Evolutionary conservation across 1,140 invertebrate species (phyloP), one percentile per base, ranked within the genome.

Genomic region (Nebria ingens): DNA sequence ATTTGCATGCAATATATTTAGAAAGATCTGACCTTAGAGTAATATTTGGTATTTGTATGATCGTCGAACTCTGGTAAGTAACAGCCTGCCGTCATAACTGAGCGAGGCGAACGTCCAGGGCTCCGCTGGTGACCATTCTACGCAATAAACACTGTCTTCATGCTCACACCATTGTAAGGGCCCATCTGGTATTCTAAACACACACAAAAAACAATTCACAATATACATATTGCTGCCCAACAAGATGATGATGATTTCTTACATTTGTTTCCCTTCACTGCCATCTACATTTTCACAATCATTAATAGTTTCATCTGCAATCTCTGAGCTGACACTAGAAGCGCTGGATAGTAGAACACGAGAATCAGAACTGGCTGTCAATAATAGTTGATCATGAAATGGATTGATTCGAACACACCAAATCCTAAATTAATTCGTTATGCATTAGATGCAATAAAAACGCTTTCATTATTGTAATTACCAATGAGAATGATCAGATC

Each of bases 61-160:
- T 4, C 40, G 40, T 6, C 40, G 9, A 4, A 45, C 40, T 17
- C 40, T 9, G 9, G 40, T 45, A 4, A 45, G 17, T 4, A 45
- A 17, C 17, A 45, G 17, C 15, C 40, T 9, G 15, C 40, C 40
- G 17, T 98, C 95, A 73, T 96, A 98, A 71, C 92, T 96, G 0
- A 98, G 76, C 0, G 93, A 97, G 21, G 95, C 95, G 80, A 98
- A 98, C 38, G 93, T 89, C 96, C 96, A 99, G 15, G 95, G 93
- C 77, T 98, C 95, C 34, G 90, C 89, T 34, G 87, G 83, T 55
- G 94, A 96, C 96, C 96, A 98, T 73, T 96, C 94, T 0, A 88
- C 90, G 65, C 88, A 89, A 76, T 98, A 98, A 15, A 98, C 95
- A 52, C 92, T 94, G 71, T 99, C 96, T 74, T 98, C 96, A 71